phyloP scores from a whole-genome alignment of 1,140 invertebrate species.

The Drosophila mauritiana region DNA sequence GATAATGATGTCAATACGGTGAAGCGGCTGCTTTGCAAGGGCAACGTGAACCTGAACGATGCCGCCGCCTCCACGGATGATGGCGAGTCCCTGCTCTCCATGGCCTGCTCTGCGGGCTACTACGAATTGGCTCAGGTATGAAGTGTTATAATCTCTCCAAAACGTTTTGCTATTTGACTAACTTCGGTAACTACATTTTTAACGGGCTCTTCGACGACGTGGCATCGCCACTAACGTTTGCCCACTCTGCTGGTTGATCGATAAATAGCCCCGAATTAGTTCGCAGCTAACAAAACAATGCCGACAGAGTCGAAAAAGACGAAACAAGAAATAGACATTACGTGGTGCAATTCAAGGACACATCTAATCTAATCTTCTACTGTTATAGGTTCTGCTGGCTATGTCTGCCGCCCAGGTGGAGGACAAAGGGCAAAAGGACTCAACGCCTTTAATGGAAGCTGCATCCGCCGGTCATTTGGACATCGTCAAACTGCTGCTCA shows the following conservation, averaged over 20 bases:
- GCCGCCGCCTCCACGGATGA: conserved; percentile 95
- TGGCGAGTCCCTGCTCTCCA: conserved; percentile 95
- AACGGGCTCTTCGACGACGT: conserved; percentile 1
- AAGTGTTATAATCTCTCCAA: background rate
- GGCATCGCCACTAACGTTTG: conserved; percentile 18
- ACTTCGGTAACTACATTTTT: too few relatives aligned
- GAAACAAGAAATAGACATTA: background rate
- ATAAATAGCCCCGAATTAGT: conserved; percentile 16
- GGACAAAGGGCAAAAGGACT: conserved; percentile 96
- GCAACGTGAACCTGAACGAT: conserved; percentile 93
- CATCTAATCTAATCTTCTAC: background rate
- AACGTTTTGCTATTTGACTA: too few relatives aligned
- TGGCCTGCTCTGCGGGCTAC: conserved; percentile 97
- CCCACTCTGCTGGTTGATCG: conserved; percentile 14
- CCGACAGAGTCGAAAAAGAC: background rate
- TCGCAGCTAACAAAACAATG: background rate
- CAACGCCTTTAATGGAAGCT: conserved; percentile 98
- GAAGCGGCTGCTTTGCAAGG: conserved; percentile 94
- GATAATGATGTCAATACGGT: conserved; percentile 97
- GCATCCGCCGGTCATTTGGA: conserved; percentile 97
- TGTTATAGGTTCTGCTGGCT: conserved; percentile 92
- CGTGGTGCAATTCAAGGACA: background rate
- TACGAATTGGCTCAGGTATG: conserved; percentile 95
- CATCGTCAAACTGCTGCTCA: conserved; percentile 95
- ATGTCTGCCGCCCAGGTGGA: conserved; percentile 99